These are phyloP conservation scores for Imbricaverruca yamaguchii DNA, from an alignment of 2,888 invertebrate species.

Conservation along the genomic window DNA sequence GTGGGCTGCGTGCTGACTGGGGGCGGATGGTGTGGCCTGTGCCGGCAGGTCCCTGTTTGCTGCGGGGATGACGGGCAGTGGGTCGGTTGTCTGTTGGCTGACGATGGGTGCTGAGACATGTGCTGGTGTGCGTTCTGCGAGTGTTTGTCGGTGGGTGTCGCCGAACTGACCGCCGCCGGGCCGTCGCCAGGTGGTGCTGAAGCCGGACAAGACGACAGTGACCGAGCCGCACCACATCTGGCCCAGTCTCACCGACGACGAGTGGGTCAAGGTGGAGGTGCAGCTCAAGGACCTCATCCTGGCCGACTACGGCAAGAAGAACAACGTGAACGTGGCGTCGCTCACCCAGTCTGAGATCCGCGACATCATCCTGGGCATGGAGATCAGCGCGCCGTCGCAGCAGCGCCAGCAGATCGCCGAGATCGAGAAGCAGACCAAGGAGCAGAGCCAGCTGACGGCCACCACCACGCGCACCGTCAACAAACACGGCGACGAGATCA, in stretches of 20 bases:
- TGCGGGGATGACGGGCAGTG: too few species aligned
- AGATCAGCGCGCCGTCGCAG: conserved; percentile 97
- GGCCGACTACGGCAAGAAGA: conserved; percentile 99
- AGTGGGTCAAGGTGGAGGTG: conserved; percentile 99
- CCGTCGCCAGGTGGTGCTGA: conserved; percentile 54
- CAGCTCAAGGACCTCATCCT: conserved; percentile 96
- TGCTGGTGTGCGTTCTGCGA: too few species aligned
- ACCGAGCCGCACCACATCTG: conserved; percentile 99
- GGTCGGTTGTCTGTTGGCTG: too few species aligned
- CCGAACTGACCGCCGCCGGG: not conserved
- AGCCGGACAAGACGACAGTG: conserved; percentile 97
- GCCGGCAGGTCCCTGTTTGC: too few species aligned
- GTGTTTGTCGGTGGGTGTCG: too few species aligned
- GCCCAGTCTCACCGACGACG: conserved; percentile 95
- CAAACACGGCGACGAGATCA: conserved; percentile 99
- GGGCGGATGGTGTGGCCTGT: too few species aligned
- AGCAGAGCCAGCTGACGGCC: conserved; percentile 95
- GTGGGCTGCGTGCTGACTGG: too few species aligned
- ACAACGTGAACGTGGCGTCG: conserved; percentile 98
- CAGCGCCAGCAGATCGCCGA: conserved; percentile 99
- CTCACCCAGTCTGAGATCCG: conserved; percentile 98
- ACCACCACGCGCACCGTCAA: conserved; percentile 98
- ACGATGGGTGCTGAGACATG: too few species aligned
- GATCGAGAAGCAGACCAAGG: conserved; percentile 99
- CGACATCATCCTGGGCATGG: conserved; percentile 99